Evolutionary conservation across 2,888 invertebrate genomes (phyloP).

Genomic region (Trilocha varians): DNA sequence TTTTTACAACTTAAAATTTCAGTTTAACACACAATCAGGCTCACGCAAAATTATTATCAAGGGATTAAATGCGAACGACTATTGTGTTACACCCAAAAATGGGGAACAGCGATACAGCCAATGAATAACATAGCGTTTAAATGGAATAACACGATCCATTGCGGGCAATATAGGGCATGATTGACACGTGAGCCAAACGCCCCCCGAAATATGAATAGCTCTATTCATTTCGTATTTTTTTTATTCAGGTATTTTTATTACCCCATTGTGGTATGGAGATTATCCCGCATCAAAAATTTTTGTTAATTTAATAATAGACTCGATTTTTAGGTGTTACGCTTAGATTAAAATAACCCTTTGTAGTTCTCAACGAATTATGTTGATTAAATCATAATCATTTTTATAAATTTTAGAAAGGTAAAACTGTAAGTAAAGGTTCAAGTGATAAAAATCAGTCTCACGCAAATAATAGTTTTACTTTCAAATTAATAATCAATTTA

Average conservation of each 20-base stretch:
- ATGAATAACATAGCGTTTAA: conserved; percentile 62
- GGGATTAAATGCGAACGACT: conserved; percentile 35
- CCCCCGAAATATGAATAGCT: conserved; percentile 44
- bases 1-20: conserved; percentile 1
- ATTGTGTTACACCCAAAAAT: conserved; percentile 41
- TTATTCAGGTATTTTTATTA: conserved; percentile 54
- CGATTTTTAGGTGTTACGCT: no score
- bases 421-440: no score
- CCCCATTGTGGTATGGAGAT: conserved; percentile 49
- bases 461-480: no score
- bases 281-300: conserved; percentile 58
- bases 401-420: no score
- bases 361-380: no score
- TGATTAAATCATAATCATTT: no score
- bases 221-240: conserved; percentile 38
- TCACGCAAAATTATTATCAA: conserved; percentile 29
- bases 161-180: conserved; percentile 53
- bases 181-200: conserved; percentile 64
- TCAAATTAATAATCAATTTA: no score
- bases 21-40: conserved; percentile 16
- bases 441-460: no score
- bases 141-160: conserved; percentile 62
- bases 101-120: conserved; percentile 53
- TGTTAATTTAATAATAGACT: conserved; percentile 55
- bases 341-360: no score